Evolutionary conservation across 2,113 vertebrate genomes (phyloP), one percentile per base, ranked within the genome.

Genomic region (Pygoscelis antarcticus): DNA sequence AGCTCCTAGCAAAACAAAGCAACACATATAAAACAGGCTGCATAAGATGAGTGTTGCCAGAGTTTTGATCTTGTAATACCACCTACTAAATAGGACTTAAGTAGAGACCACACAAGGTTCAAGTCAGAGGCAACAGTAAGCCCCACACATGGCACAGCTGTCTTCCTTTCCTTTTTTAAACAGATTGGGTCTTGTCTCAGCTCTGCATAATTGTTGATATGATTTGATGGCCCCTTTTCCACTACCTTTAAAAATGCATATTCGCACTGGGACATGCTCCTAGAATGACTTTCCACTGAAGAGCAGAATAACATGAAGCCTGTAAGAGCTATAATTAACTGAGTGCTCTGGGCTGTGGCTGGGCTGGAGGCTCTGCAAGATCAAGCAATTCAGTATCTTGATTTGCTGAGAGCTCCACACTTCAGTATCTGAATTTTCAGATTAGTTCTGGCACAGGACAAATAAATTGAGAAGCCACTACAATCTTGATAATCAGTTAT

Each of bases 61-160:
- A 81, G 58, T 49, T 93, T 30, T 69, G 40, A 83, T 52, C 85
- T 66, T 16, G 1, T 40, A 72, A 69, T 27, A 64, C 30, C 82
- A 85, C 66, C 70, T 83, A 83, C 83, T 83, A 72, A 77, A 94
- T 19, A 30, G 38, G n/a, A 82, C 68, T 30, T 54, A 47, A 87
- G 13, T 7, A 27, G 47, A 74, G 94, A 90, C 68, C 93, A 92
- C 91, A 93, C 86, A 80, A 90, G 90, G 54, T 30, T 90, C 85
- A 80, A 36, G 75, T 49, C 85, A 80, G 44, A 66, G 52, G 62
- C 47, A 75, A 38, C 3, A 1, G 16, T 22, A 65, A 65, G 38
- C 44, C 25, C 6, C 58, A 40, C 57, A n/a, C 18, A 44, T 3
- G 44, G 66, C 47, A 87, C 74, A 62, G 64, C 36, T 51, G 51